A percentile compares a stretch with the other conserved stretches of the same genome.
Evolutionary conservation across 2,113 vertebrate species (phyloP).

Genomic region (Cervus canadensis): DNA sequence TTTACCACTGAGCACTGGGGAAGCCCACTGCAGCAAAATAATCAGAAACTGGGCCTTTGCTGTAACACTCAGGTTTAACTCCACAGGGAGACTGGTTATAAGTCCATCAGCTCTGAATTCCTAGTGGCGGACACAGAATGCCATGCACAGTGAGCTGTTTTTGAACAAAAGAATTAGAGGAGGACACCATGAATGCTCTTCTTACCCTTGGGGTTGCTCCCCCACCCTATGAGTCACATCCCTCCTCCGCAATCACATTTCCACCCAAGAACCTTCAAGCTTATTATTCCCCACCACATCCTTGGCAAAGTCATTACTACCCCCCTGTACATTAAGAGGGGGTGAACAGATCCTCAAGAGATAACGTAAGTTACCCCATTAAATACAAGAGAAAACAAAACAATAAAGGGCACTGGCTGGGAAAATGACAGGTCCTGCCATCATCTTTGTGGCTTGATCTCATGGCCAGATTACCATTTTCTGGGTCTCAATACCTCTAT

Average conservation of each 20-base stretch:
- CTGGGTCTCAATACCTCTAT: background rate
- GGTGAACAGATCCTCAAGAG: background rate
- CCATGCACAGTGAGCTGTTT: background rate
- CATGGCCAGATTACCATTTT: background rate
- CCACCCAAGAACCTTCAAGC: background rate
- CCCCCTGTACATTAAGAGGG: background rate
- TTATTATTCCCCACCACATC: background rate
- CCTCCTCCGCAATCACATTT: background rate
- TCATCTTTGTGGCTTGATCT: background rate
- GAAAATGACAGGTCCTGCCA: background rate
- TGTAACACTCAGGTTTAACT: background rate
- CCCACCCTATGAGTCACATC: background rate
- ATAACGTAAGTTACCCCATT: background rate
- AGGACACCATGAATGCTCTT: background rate
- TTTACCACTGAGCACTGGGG: background rate
- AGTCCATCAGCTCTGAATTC: background rate
- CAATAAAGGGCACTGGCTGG: background rate
- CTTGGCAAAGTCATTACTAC: background rate
- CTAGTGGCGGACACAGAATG: background rate
- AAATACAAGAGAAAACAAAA: background rate
- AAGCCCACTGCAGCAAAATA: background rate
- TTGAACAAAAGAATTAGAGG: background rate
- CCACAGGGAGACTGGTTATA: background rate
- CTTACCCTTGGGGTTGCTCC: background rate
- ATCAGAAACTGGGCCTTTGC: background rate